Conservation (phyloP, 2,797 vertebrate species). For the Argya squamiceps region DNA sequence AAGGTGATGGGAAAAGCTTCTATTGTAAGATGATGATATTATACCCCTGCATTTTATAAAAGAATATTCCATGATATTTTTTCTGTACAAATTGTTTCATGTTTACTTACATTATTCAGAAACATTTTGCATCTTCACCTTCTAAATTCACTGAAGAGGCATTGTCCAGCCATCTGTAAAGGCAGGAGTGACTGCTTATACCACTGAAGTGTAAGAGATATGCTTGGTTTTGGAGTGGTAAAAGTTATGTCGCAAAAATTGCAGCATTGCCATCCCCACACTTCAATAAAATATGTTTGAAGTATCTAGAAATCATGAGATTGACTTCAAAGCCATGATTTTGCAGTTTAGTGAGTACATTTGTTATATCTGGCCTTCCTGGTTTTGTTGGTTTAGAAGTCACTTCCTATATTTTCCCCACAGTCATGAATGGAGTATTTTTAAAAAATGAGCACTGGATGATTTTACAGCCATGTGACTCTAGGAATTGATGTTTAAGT, state of each 20-base stretch:
- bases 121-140: background rate
- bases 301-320: background rate
- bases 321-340: background rate
- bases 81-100: background rate
- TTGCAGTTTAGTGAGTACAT: background rate
- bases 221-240: background rate
- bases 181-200: background rate
- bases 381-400: background rate
- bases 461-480: background rate
- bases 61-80: background rate
- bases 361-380: background rate
- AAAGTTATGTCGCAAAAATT: background rate
- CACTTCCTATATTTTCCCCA: background rate
- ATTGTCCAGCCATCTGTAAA: background rate
- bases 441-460: background rate
- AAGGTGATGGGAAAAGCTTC: slow-evolving; percentile 32
- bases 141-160: background rate
- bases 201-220: background rate
- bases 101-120: background rate
- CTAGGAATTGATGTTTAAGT: background rate
- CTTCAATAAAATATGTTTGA: background rate
- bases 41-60: background rate
- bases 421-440: background rate
- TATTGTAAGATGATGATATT: background rate
- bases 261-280: background rate